These are phyloP conservation scores for Silurus asotus DNA, from an alignment of 2,113 vertebrate species.

Conservation along the genomic window DNA sequence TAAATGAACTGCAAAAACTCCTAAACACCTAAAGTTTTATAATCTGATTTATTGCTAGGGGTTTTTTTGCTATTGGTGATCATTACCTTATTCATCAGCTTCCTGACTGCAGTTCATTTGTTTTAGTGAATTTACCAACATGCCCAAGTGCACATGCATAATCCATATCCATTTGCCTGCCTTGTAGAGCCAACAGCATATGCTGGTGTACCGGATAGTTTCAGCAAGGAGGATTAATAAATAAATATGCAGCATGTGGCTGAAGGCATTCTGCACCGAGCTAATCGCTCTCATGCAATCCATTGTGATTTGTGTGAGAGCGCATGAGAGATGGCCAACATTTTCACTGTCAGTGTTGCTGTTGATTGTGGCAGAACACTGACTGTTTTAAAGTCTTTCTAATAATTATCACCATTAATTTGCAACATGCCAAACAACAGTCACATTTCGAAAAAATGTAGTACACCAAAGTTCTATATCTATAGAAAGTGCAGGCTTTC, in stretches of 20 bases:
- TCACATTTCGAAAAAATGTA: not conserved
- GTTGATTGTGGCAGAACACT: not conserved
- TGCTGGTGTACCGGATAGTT: constrained; percentile 29
- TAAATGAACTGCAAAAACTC: too few species aligned
- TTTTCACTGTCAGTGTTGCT: not conserved
- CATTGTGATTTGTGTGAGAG: constrained; percentile 33
- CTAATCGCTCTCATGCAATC: constrained; percentile 44
- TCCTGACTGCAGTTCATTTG: constrained; percentile 35
- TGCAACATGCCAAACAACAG: not conserved
- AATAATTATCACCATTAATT: not conserved
- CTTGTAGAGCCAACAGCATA: constrained; percentile 26
- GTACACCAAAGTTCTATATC: too few species aligned
- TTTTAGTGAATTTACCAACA: constrained; percentile 25
- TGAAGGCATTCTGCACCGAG: constrained; percentile 25
- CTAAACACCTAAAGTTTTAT: not conserved
- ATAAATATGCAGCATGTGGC: constrained; percentile 18
- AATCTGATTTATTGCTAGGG: not conserved
- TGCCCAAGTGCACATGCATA: constrained; percentile 31
- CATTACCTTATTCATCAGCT: not conserved
- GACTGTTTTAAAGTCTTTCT: not conserved
- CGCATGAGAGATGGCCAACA: not conserved
- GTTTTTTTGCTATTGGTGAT: not conserved
- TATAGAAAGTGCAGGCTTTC: too few species aligned
- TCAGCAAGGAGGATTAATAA: constrained; percentile 42
- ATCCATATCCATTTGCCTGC: constrained; percentile 37